These are phyloP conservation scores for Yponomeuta cagnagella DNA, from an alignment of 2,888 invertebrate genomes.

Conservation along the genomic window DNA sequence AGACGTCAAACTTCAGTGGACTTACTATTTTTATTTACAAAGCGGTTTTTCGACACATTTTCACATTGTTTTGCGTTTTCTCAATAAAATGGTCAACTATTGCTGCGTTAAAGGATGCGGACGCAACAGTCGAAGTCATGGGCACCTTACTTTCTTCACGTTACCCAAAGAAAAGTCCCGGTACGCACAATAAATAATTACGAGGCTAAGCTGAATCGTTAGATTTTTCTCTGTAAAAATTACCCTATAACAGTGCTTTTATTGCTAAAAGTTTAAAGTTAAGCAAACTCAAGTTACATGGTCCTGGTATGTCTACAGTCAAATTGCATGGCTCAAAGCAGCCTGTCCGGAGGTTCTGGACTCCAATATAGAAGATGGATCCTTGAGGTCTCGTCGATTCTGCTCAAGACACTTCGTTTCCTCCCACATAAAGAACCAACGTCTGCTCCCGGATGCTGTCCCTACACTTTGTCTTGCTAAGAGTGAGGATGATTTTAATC, in stretches of 20 bases:
- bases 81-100: constrained; percentile 54
- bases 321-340: constrained; percentile 51
- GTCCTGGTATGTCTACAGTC: constrained; percentile 30
- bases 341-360: constrained; percentile 48
- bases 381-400: constrained; percentile 38
- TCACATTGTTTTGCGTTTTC: background rate
- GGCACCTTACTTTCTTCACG: constrained; percentile 53
- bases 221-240: too few species aligned
- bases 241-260: too few species aligned
- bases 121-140: constrained; percentile 53
- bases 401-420: constrained; percentile 60
- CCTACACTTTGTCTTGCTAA: constrained; percentile 35
- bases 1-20: too few species aligned
- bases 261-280: too few species aligned
- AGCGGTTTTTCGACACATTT: background rate
- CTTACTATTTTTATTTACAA: background rate
- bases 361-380: constrained; percentile 32
- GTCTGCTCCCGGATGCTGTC: constrained; percentile 47
- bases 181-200: constrained; percentile 26
- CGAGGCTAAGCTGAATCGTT: too few species aligned
- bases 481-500: background rate
- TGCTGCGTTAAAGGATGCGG: constrained; percentile 59
- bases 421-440: constrained; percentile 45
- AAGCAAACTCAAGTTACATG: too few species aligned
- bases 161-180: constrained; percentile 54